These are phyloP conservation scores for Luperina testacea DNA, from an alignment of 2,888 invertebrate genomes.

Conservation along the genomic window DNA sequence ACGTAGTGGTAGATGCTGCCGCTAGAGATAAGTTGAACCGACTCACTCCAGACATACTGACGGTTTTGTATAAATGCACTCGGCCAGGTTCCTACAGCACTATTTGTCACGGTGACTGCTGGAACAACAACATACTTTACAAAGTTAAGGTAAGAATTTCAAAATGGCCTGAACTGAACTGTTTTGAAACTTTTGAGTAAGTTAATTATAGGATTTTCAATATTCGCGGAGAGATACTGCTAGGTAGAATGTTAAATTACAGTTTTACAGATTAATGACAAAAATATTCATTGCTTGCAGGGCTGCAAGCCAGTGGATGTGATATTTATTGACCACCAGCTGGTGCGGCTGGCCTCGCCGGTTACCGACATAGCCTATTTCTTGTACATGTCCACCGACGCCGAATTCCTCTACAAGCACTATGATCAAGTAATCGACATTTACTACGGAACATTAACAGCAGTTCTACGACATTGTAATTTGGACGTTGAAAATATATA, in stretches of 20 bases:
- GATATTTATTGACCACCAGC: slow-evolving; percentile 79
- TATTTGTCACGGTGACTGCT: slow-evolving; percentile 84
- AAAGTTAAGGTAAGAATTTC: slow-evolving; percentile 75
- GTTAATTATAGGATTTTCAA: background rate
- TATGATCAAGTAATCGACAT: slow-evolving; percentile 76
- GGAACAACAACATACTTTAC: slow-evolving; percentile 81
- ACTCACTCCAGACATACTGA: slow-evolving; percentile 72
- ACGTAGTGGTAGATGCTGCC: slow-evolving; percentile 72
- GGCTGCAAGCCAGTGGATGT: slow-evolving; percentile 77
- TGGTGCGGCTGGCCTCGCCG: slow-evolving; percentile 79
- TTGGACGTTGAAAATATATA: slow-evolving; percentile 76
- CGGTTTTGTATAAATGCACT: slow-evolving; percentile 76
- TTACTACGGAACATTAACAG: slow-evolving; percentile 80
- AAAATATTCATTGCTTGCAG: slow-evolving; percentile 71
- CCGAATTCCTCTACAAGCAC: slow-evolving; percentile 74
- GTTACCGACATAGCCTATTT: slow-evolving; percentile 82
- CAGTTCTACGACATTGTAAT: slow-evolving; percentile 78
- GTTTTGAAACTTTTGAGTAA: background rate
- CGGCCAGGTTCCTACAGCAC: slow-evolving; percentile 71
- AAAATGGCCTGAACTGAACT: background rate
- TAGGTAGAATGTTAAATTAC: background rate
- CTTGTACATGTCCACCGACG: slow-evolving; percentile 80
- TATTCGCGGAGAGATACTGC: background rate
- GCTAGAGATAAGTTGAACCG: slow-evolving; percentile 72
- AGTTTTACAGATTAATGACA: background rate